Base-by-base conservation (phyloP, 2,888 invertebrate genomes). In the Sinotaia quadrata region DNA sequence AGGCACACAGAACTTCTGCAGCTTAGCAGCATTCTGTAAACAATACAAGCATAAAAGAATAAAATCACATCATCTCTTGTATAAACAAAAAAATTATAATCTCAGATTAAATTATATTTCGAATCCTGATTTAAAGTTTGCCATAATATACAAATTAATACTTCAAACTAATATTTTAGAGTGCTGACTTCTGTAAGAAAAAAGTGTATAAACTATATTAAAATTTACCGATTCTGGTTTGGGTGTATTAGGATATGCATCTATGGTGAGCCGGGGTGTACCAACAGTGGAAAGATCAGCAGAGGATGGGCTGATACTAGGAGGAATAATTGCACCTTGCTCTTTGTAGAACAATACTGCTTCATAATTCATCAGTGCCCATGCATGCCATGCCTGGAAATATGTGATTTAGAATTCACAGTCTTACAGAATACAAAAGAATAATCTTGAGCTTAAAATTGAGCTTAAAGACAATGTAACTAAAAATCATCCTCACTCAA, bases 301-400 rank as follows among this genome's bases (percentile, higher is more conserved):
- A 10, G 68, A 56, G 27, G 61, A 37, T 21, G 70, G 44, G 1
- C 56, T 51, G 7, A 58, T 33, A 15, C 61, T 34, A 8, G 67
- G 59, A 24, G 51, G 62, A 27, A 31, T 29, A 54, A 27, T 49
- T 58, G 47, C 71, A 56, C 80, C 80, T 59, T 81, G 81, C 61
- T 88, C 87, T 76, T 92, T 92, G 84, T 92, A 92, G 81, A 92
- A 92, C 34, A 92, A 85, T 10, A 96, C 95, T 0, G 97, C 95
- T 89, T 98, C 97, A 85, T 97, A 99, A 89, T 98, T 98, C 92
- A 97, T 97, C 84, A 96, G 96, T 0, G 98, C 99, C 92, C 95
- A 97, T 0, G 96, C 93, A 88, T 99, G 98, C 98, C 98, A 99
- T 0, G 98, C 98, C 90, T 87, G 62, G 8, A 71, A 71, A 33